phyloP scores from a whole-genome alignment of 2,797 vertebrate species.

The Uromys caudimaculatus region DNA sequence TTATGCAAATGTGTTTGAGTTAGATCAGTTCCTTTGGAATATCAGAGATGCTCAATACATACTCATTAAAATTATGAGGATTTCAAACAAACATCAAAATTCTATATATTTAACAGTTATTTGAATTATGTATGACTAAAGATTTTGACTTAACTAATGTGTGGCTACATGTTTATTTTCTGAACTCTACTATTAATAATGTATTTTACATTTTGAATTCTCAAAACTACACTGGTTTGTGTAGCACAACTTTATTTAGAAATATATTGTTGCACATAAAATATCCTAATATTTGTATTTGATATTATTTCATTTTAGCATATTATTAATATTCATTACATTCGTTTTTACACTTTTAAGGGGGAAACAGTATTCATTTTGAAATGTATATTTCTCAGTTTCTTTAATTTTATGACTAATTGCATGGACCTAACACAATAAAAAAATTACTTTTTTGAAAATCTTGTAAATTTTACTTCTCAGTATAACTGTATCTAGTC shows the following conservation, averaged over 20 bases:
- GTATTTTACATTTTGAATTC: neutral
- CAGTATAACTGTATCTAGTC: neutral
- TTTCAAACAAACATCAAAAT: neutral
- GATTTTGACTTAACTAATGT: neutral
- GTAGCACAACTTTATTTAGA: neutral
- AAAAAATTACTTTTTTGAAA: neutral
- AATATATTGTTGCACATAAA: neutral
- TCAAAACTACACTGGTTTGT: neutral
- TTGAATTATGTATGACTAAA: neutral
- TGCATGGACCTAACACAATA: neutral
- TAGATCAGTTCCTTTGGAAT: neutral
- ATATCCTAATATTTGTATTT: neutral
- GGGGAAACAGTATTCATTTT: neutral
- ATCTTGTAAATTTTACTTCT: neutral
- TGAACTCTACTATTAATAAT: neutral
- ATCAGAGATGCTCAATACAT: neutral
- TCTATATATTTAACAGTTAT: neutral
- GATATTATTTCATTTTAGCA: neutral
- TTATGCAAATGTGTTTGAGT: neutral
- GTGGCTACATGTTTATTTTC: neutral
- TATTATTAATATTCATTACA: neutral
- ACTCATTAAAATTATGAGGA: neutral
- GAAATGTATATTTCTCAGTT: neutral
- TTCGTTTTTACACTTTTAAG: neutral
- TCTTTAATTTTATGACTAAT: neutral